Base-by-base conservation (phyloP, 2,888 invertebrate genomes). In the Cantharis rustica region DNA sequence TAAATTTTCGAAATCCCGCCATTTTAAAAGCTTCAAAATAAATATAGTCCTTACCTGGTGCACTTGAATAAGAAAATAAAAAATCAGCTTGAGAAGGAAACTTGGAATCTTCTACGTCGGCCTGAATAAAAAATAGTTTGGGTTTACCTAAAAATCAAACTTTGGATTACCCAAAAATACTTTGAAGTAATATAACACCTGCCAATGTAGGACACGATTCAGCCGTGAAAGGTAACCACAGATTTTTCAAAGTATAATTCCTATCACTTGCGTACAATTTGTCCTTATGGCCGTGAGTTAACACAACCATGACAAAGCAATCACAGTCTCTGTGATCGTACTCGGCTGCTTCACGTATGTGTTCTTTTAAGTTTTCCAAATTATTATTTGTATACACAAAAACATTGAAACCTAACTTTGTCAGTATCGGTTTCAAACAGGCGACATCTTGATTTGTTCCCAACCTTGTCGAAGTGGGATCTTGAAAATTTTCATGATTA, bases 201-300 rank as follows among this genome's bases (percentile, higher is more conserved):
- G 96, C 96, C 68, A 98, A 90, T 23, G 94, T 90, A 64, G 95
- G 94, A 84, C 97, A 98, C 81, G 91, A 92, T 85, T 95, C 94
- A 16, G 94, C 93, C 27, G 95, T 94, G 84, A 96, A 96, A 81
- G 92, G 91, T 76, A 92, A 90, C 93, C 95, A 96, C 82, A 96
- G 89, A 73, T 90, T 90, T 68, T 97, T 96, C 68, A 96, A 92
- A 85, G 95, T 95, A 86, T 97, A 95, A 79, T 93, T 93, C 13
- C 92, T 92, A 87, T 98, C 97, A 85, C 93, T 94, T 47, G 96
- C 96, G 88, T 96, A 98, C 72, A 98, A 89, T 85, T 95, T 91
- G 4, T 96, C 96, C 82, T 94, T 89, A 86, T 98, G 97, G 27
- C 98, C 98, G 86, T 98, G 98, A 73, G 95, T 94, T 80, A 98